These are phyloP conservation scores for Neomorphus geoffroyi DNA, from an alignment of 2,797 vertebrate species.

Conservation along the genomic window DNA sequence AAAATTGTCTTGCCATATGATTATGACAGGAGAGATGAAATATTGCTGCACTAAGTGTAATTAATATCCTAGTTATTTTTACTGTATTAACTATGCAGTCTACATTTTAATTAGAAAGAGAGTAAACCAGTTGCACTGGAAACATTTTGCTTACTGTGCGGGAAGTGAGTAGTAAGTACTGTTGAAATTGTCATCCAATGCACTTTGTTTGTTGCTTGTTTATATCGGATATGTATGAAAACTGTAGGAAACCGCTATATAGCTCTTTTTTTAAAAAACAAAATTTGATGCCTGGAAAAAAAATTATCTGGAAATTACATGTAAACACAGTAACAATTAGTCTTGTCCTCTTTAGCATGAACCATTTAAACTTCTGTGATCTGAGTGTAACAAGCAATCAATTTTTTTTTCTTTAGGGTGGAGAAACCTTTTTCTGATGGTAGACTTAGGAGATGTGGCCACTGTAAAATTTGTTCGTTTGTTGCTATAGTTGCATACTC, in stretches of 20 bases:
- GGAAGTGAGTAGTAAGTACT: not conserved
- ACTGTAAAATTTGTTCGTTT: not conserved
- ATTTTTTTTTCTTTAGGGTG: not conserved
- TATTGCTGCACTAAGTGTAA: not conserved
- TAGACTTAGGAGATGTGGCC: not conserved
- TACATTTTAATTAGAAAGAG: conserved; percentile 4
- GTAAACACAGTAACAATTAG: not conserved
- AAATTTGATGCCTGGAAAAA: not conserved
- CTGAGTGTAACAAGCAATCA: not conserved
- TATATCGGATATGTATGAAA: not conserved
- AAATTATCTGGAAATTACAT: not conserved
- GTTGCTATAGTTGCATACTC: not conserved
- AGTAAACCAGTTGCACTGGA: not conserved
- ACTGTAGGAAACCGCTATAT: not conserved
- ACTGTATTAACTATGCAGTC: not conserved
- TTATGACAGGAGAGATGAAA: not conserved
- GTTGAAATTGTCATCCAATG: not conserved
- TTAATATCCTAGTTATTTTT: conserved; percentile 44
- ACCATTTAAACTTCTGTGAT: not conserved
- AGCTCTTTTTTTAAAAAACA: not conserved
- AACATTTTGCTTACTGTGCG: not conserved
- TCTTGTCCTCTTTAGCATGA: not conserved
- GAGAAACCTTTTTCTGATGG: not conserved
- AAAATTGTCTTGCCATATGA: not conserved
- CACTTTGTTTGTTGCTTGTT: not conserved